Evolutionary conservation across 37 sponge, comb jelly and placozoan species (phyloP).

Genomic region (Spongia lamella): DNA sequence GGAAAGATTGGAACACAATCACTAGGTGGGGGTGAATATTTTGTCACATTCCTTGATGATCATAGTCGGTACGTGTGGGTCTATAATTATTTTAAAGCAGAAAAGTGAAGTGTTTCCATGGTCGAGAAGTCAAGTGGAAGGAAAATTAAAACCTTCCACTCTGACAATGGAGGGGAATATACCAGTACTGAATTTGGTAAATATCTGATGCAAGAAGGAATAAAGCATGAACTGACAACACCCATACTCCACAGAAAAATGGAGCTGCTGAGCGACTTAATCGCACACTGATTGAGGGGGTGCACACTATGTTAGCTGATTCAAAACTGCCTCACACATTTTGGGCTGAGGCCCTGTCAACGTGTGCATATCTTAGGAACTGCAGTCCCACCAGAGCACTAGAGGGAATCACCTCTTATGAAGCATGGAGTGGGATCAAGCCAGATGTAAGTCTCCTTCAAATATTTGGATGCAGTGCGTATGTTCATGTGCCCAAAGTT

Average conservation of each 20-base stretch:
- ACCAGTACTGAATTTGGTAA: slow-evolving; percentile 2
- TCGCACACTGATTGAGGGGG: slow-evolving; percentile 25
- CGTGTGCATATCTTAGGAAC: slow-evolving; percentile 13
- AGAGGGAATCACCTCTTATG: slow-evolving; percentile 13
- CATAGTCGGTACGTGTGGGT: neutral
- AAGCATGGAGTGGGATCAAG: slow-evolving; percentile 18
- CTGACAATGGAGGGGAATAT: slow-evolving; percentile 19
- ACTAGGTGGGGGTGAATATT: slow-evolving; percentile 5
- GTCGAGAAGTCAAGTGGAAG: slow-evolving; percentile 14
- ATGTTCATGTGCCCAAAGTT: slow-evolving; percentile 8
- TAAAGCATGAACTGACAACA: slow-evolving; percentile 7
- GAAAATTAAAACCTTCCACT: neutral
- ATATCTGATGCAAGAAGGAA: slow-evolving; percentile 2
- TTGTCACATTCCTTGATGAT: neutral
- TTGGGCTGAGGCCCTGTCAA: slow-evolving; percentile 24
- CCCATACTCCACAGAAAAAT: slow-evolving; percentile 22
- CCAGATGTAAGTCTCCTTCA: slow-evolving; percentile 20
- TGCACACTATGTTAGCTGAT: slow-evolving; percentile 23
- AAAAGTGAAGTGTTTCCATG: slow-evolving; percentile 18
- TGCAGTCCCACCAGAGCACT: slow-evolving; percentile 25
- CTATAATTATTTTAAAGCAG: slow-evolving; percentile 14
- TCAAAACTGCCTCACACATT: slow-evolving; percentile 13
- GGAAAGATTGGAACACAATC: slow-evolving; percentile 2
- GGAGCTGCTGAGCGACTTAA: slow-evolving; percentile 16
- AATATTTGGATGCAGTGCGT: slow-evolving; percentile 20